Conservation (phyloP, 2,113 vertebrate species). For the Rattus rattus region DNA sequence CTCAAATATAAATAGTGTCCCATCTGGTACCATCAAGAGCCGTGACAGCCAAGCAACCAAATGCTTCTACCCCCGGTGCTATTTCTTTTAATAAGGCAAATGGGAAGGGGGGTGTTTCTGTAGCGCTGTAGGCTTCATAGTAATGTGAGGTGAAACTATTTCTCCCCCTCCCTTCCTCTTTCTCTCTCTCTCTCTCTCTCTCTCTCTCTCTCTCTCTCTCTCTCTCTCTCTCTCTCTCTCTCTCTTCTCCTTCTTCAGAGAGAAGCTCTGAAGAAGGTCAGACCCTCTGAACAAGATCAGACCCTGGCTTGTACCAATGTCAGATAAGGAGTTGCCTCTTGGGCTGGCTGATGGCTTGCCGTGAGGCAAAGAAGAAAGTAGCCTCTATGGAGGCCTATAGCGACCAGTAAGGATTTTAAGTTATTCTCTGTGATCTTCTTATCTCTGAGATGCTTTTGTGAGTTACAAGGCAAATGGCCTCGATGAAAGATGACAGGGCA, state of each 20-base stretch:
- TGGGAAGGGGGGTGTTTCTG: background rate
- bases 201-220: background rate
- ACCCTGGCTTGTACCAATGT: background rate
- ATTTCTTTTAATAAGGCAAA: background rate
- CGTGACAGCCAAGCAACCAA: background rate
- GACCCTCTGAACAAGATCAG: background rate
- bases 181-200: background rate
- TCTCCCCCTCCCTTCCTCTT: background rate
- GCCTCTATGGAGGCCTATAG: too few relatives aligned
- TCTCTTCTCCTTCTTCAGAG: background rate
- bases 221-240: background rate
- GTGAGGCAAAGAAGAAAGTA: background rate
- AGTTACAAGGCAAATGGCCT: background rate
- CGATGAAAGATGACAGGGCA: background rate
- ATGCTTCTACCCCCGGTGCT: background rate
- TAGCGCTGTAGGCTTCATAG: background rate
- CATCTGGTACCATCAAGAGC: background rate
- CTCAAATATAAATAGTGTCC: background rate
- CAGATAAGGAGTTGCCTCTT: fast-evolving
- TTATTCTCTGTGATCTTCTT: background rate
- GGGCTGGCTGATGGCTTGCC: fast-evolving
- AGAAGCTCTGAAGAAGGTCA: too few relatives aligned
- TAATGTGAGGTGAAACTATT: background rate
- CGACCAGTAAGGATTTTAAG: background rate
- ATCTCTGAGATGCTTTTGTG: background rate